These are phyloP conservation scores for Notodonta ziczac DNA, from an alignment of 2,888 invertebrate genomes.

Conservation along the genomic window DNA sequence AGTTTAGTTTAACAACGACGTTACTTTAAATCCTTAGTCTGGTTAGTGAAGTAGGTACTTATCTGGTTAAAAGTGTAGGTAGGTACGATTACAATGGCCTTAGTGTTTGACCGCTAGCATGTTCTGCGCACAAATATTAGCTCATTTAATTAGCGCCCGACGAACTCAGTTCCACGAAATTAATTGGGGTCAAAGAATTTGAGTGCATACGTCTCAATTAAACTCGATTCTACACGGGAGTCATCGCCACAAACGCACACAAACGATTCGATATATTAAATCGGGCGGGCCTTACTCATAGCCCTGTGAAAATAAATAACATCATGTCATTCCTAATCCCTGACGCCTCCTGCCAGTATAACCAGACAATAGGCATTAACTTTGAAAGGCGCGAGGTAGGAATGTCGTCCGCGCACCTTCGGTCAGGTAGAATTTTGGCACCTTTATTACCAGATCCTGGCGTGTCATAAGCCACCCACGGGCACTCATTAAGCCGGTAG, in stretches of 20 bases:
- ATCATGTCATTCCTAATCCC: slow-evolving; percentile 55
- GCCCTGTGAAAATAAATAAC: slow-evolving; percentile 38
- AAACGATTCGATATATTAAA: slow-evolving; percentile 33
- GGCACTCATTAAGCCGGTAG: slow-evolving; percentile 80
- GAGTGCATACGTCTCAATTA: slow-evolving; percentile 81
- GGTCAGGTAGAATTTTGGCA: slow-evolving; percentile 82
- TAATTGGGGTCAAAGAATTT: slow-evolving; percentile 82
- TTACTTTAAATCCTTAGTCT: neutral
- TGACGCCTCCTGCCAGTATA: slow-evolving; percentile 50
- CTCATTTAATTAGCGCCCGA: slow-evolving; percentile 74
- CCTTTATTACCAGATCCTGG: slow-evolving; percentile 82
- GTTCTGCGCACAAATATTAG: slow-evolving; percentile 70
- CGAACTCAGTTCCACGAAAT: slow-evolving; percentile 78
- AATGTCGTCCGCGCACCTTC: slow-evolving; percentile 72
- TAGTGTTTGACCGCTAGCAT: slow-evolving; percentile 55
- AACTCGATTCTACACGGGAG: slow-evolving; percentile 57
- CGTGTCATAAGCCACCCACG: slow-evolving; percentile 83
- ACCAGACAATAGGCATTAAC: slow-evolving; percentile 79
- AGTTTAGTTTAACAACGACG: neutral
- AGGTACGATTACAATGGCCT: slow-evolving; percentile 45
- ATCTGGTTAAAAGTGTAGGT: neutral
- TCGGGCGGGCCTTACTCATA: slow-evolving; percentile 25
- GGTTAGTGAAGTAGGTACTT: neutral
- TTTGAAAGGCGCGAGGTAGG: slow-evolving; percentile 76
- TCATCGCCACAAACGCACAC: slow-evolving; percentile 48